Base-by-base conservation (phyloP, 1,140 invertebrate species). In the Rhyacophila brunnea region DNA sequence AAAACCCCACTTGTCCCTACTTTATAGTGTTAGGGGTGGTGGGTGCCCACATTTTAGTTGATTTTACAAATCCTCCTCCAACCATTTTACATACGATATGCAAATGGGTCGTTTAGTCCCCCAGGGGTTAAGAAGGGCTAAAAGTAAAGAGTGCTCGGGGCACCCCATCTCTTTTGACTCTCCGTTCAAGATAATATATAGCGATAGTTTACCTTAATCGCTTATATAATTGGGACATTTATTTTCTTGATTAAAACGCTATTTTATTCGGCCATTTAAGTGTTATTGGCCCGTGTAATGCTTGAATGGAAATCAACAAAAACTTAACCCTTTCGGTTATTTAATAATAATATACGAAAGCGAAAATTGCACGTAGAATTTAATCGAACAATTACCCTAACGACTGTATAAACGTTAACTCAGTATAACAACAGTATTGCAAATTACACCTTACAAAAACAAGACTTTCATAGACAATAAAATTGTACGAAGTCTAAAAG, bases 21-120 rank as follows among this genome's bases (percentile, higher is more conserved):
- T 51, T 56, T 50, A 43, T 35, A 59, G 23, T 34, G 23, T 42
- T n/a, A 28, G 49, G 38, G 44, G 52, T 10, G 59, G 19, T 17
- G 15, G 15, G 19, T 38, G 36, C 9, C 54, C 34, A 38, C 53
- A 42, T 52, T 56, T 52, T 56, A 65, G 62, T 65, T 65, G 62
- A 65, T 65, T 65, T 65, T 65, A 65, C 58, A 60, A 60, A 65
- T 65, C 62, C 62, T 60, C 51, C 62, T 58, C 32, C 35, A 51
- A 56, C 49, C 58, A 55, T 60, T 59, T 51, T 65, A 60, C 58
- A 65, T 60, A 65, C 58, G 58, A 60, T 65, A 65, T 65, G 62
- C 54, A 60, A 65, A 65, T 65, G 58, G 52, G 53, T 50, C 44
- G 57, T 64, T 44, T 49, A 60, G 58, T 46, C 57, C 58, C 49